Evolutionary conservation across 1,140 invertebrate species (phyloP).

Genomic region (Octopus bimaculoides): DNA sequence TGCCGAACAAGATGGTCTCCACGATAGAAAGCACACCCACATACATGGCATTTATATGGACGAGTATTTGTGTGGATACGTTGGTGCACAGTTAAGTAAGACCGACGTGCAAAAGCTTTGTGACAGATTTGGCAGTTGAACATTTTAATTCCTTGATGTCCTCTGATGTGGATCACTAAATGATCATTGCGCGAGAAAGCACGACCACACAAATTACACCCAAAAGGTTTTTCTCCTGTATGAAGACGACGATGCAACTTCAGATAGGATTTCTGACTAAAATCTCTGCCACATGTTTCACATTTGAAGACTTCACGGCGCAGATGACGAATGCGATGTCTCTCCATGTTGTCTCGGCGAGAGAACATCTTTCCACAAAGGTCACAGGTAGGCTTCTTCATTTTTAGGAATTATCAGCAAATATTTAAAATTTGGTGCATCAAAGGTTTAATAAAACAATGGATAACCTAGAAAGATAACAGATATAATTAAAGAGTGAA

Average conservation of each 20-base stretch:
- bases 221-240: conserved; percentile 19
- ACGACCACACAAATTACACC: conserved; percentile 63
- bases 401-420: not conserved
- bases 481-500: too few species aligned
- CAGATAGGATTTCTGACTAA: conserved; percentile 63
- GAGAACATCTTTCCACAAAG: conserved; percentile 1
- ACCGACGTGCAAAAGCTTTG: conserved; percentile 89
- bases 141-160: conserved; percentile 37
- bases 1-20: conserved; percentile 34
- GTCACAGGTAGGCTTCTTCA: conserved; percentile 1
- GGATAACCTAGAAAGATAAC: too few species aligned
- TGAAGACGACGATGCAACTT: conserved; percentile 78
- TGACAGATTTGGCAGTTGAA: conserved; percentile 87
- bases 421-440: too few species aligned
- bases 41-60: conserved; percentile 87
- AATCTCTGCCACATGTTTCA: conserved; percentile 66
- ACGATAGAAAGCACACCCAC: conserved; percentile 61
- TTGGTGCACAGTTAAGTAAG: not conserved
- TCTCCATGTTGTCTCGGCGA: not conserved
- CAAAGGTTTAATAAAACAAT: too few species aligned
- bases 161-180: conserved; percentile 9
- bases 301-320: conserved; percentile 57
- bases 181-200: conserved; percentile 17
- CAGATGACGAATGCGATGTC: not conserved
- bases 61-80: conserved; percentile 46